Conservation (phyloP, 2,888 invertebrate genomes). For the Lobophora halterata region DNA sequence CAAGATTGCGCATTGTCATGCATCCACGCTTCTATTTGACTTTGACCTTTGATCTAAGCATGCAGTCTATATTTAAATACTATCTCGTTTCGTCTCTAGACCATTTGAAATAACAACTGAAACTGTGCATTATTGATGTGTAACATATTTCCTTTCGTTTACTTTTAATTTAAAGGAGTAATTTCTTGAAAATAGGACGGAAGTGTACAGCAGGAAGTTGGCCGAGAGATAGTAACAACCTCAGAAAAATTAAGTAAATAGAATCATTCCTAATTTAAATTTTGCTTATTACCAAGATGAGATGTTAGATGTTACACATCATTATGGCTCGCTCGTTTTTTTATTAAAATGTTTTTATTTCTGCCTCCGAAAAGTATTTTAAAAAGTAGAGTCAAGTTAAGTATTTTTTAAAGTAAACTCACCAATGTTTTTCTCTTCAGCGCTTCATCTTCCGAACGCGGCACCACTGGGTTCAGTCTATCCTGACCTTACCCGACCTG, state of each 20-base stretch:
- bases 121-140: background rate
- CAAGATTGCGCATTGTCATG: background rate
- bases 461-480: constrained; percentile 1
- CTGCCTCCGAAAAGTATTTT: background rate
- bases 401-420: constrained; percentile 8
- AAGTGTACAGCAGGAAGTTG: no score
- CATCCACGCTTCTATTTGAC: constrained; percentile 4
- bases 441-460: constrained; percentile 14
- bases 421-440: constrained; percentile 24
- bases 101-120: background rate
- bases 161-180: no score
- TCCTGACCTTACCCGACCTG: constrained; percentile 17
- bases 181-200: no score
- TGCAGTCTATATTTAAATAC: constrained; percentile 6
- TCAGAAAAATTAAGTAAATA: no score
- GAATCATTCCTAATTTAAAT: no score
- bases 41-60: constrained; percentile 10
- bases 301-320: no score
- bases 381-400: background rate
- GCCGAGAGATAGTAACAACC: no score
- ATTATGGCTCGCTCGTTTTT: no score
- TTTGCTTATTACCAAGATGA: no score
- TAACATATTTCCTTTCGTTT: no score
- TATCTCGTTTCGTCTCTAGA: background rate
- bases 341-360: no score